Evolutionary conservation across 1,140 invertebrate genomes (phyloP).

Genomic region (Eciton burchellii): DNA sequence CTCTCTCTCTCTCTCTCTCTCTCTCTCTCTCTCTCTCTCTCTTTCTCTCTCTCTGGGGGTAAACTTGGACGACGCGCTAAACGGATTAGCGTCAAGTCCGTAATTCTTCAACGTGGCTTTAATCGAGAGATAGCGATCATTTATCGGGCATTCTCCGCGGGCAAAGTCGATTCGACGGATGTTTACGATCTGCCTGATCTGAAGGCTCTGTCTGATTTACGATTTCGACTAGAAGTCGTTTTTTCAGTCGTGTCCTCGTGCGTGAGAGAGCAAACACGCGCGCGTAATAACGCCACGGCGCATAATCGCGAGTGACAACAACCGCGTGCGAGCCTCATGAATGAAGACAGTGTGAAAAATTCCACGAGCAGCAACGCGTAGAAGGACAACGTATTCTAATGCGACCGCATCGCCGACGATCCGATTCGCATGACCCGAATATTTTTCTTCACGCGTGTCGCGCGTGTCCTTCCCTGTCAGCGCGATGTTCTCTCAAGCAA

Average conservation of each 20-base stretch:
- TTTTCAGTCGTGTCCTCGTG: too few species aligned
- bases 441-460: conserved; percentile 4
- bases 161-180: background rate
- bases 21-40: too few species aligned
- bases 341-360: conserved; percentile 36
- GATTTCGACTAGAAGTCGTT: too few species aligned
- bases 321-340: background rate
- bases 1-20: too few species aligned
- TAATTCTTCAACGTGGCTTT: background rate
- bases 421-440: conserved; percentile 37
- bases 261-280: too few species aligned
- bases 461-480: background rate
- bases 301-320: conserved; percentile 3
- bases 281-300: background rate
- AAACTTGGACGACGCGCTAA: background rate
- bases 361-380: background rate
- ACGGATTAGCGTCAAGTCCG: background rate
- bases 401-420: conserved; percentile 11
- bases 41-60: background rate
- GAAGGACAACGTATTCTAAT: conserved; percentile 30
- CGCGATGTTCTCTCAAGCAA: background rate
- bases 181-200: conserved; percentile 1
- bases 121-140: background rate
- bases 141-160: background rate
- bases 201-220: background rate